These are phyloP conservation scores for Oreocharis arfaki DNA, from an alignment of 2,113 vertebrate species.

Conservation along the genomic window DNA sequence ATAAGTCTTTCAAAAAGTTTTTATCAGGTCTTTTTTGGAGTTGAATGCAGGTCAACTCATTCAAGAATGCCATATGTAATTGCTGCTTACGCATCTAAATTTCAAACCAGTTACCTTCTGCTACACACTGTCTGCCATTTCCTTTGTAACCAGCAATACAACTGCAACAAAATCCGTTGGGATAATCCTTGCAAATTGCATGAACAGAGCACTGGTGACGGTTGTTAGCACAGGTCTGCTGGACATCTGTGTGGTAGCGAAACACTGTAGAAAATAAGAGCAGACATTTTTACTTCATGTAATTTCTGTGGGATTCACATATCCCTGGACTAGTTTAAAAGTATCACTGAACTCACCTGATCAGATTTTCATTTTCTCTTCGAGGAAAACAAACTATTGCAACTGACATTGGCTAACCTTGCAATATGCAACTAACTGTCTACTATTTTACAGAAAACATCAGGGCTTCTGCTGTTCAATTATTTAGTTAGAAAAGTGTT, in stretches of 20 bases:
- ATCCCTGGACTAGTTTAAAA: background rate
- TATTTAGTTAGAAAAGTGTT: background rate
- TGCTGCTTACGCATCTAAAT: background rate
- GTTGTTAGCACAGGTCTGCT: constrained; percentile 82
- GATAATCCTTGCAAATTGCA: constrained; percentile 84
- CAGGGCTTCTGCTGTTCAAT: background rate
- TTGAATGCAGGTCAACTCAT: background rate
- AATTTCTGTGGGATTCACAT: background rate
- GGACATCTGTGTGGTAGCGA: constrained; percentile 80
- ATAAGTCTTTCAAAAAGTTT: background rate
- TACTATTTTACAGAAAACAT: background rate
- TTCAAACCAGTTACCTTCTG: constrained; percentile 79
- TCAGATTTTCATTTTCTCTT: background rate
- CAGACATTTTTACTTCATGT: background rate
- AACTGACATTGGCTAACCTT: background rate
- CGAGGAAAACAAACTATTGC: background rate
- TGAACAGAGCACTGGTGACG: constrained; percentile 87
- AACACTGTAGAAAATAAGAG: constrained; percentile 77
- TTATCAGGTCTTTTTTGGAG: background rate
- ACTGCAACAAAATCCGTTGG: constrained; percentile 87
- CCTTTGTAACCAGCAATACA: constrained; percentile 90
- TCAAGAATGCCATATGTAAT: background rate
- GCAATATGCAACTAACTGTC: background rate
- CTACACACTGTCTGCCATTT: constrained; percentile 88
- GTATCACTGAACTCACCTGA: background rate